These are phyloP conservation scores for Carpatolechia fugitivella DNA, from an alignment of 2,888 invertebrate genomes.

Conservation along the genomic window DNA sequence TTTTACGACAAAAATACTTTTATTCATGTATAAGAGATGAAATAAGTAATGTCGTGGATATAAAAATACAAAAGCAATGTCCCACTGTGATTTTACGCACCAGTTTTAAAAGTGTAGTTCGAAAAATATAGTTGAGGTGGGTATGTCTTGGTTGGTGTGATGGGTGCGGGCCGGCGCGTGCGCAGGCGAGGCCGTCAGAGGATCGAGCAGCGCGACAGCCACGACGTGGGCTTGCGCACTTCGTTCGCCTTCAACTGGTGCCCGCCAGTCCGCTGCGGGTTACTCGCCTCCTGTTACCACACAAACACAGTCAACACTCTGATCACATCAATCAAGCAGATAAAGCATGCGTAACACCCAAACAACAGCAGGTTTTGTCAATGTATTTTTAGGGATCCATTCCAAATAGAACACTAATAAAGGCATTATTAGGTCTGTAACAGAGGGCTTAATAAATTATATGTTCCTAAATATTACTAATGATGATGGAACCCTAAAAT, in stretches of 20 bases:
- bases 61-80: slow-evolving; percentile 78
- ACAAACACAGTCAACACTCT: background rate
- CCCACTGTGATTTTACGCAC: slow-evolving; percentile 55
- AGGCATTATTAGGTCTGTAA: no score
- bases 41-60: slow-evolving; percentile 58
- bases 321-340: background rate
- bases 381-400: background rate
- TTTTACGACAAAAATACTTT: slow-evolving; percentile 62
- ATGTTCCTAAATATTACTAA: background rate
- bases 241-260: slow-evolving; percentile 89
- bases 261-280: slow-evolving; percentile 88
- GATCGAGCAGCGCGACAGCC: slow-evolving; percentile 92
- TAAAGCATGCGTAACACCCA: background rate
- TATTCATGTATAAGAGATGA: slow-evolving; percentile 34
- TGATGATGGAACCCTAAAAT: no score
- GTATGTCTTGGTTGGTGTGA: slow-evolving; percentile 25
- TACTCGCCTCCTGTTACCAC: slow-evolving; percentile 88
- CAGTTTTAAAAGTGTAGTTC: slow-evolving; percentile 59
- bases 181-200: slow-evolving; percentile 86
- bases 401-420: no score
- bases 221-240: slow-evolving; percentile 89
- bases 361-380: background rate
- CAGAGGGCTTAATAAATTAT: background rate
- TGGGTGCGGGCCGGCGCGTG: slow-evolving; percentile 26
- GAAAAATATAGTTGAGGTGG: slow-evolving; percentile 65